phyloP scores from a whole-genome alignment of 1,140 invertebrate genomes.

The Palaemon carinicauda region DNA sequence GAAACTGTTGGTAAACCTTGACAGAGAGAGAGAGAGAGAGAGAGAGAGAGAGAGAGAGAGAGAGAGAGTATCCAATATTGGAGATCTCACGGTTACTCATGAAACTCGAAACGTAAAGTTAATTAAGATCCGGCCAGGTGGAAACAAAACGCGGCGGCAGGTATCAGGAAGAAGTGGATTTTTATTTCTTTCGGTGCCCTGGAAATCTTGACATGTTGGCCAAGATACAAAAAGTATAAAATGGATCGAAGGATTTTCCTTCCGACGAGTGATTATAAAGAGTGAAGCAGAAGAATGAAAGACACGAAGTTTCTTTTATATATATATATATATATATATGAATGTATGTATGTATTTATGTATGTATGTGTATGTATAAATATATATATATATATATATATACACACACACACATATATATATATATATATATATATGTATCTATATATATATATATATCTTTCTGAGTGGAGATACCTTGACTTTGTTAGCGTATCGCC shows the following conservation, averaged over 20 bases:
- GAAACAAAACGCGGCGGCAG: background rate
- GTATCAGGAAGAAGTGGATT: background rate
- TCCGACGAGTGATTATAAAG: background rate
- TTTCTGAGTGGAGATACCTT: no score
- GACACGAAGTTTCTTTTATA: background rate
- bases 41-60: background rate
- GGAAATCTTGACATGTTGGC: no score
- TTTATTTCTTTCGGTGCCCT: no score
- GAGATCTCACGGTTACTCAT: background rate
- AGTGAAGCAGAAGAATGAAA: background rate
- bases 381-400: background rate
- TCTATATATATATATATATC: background rate
- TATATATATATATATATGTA: slow-evolving; percentile 10
- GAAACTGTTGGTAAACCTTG: background rate
- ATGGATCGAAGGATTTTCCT: no score
- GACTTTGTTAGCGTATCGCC: no score
- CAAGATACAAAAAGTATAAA: no score
- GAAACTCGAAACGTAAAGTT: no score
- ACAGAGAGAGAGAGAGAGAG: background rate
- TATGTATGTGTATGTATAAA: background rate
- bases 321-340: background rate
- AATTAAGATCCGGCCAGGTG: no score
- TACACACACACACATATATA: background rate
- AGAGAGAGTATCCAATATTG: background rate
- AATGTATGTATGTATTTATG: background rate